Evolutionary conservation across 1,140 invertebrate species (phyloP).

Genomic region (Penaeus indicus): DNA sequence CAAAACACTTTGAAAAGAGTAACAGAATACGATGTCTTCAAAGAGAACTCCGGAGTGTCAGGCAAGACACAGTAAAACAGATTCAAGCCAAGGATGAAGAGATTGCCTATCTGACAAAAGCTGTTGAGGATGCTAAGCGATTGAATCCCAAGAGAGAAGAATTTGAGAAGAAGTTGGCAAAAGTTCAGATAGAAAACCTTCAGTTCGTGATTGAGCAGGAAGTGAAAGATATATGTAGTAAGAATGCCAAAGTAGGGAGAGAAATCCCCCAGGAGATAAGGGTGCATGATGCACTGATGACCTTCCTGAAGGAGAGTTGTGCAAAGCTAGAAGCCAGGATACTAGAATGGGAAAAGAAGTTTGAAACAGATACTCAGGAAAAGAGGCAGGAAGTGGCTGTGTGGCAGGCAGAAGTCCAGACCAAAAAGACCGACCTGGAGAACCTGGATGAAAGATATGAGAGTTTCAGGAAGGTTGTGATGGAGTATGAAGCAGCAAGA

Average conservation of each 20-base stretch:
- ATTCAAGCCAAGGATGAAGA: conserved; percentile 47
- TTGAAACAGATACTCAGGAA: conserved; percentile 29
- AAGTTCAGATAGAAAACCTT: conserved; percentile 53
- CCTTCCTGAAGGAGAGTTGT: conserved; percentile 49
- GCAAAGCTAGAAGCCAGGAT: conserved; percentile 34
- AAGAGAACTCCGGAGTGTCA: conserved; percentile 17
- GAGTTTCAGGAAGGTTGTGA: conserved; percentile 35
- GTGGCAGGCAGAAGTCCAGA: conserved; percentile 46
- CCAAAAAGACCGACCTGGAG: conserved; percentile 12
- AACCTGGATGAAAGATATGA: conserved; percentile 34
- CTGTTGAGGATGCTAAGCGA: conserved; percentile 29
- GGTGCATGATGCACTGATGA: conserved; percentile 42
- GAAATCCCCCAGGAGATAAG: conserved; percentile 53
- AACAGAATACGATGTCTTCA: conserved; percentile 34
- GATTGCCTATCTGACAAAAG: conserved; percentile 35
- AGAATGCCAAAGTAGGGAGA: conserved; percentile 49
- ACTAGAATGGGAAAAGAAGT: conserved; percentile 40
- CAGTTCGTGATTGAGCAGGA: conserved; percentile 52
- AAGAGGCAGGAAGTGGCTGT: conserved; percentile 46
- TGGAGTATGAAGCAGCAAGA: conserved; percentile 24
- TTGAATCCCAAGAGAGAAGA: conserved; percentile 47
- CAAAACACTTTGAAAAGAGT: conserved; percentile 44
- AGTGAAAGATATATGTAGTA: conserved; percentile 27
- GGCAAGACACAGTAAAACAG: conserved; percentile 38
- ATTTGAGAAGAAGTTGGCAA: conserved; percentile 44